Evolutionary conservation across 23 tunicate species (phyloP).

Genomic region (Corella eumyota): DNA sequence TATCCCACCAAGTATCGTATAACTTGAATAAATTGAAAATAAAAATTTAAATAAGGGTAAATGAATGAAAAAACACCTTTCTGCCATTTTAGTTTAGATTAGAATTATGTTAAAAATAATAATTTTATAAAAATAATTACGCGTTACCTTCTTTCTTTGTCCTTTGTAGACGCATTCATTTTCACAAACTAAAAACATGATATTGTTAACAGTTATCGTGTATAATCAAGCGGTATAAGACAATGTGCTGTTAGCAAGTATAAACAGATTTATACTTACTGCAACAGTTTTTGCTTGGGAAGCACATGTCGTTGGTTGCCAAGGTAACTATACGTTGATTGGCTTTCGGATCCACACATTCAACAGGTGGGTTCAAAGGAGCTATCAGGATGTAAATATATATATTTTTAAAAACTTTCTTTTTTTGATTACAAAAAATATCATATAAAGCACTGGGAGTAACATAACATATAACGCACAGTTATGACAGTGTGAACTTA

Average conservation of each 20-base stretch:
- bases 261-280: conserved; percentile 10
- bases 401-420: no score
- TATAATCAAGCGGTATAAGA: no score
- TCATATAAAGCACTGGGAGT: no score
- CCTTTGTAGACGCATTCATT: conserved; percentile 43
- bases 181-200: conserved; percentile 48
- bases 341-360: conserved; percentile 21
- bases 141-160: conserved; percentile 29
- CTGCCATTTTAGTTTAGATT: no score
- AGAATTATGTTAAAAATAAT: no score
- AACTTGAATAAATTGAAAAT: conserved; percentile 12
- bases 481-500: conserved; percentile 20
- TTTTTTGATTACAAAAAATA: no score
- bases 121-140: background rate
- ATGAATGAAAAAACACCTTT: no score
- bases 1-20: conserved; percentile 41
- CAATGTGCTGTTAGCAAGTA: no score
- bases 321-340: conserved; percentile 21
- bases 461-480: no score
- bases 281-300: conserved; percentile 47
- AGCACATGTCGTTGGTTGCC: conserved; percentile 38
- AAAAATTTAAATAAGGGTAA: no score
- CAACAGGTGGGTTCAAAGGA: conserved; percentile 12
- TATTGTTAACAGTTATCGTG: no score
- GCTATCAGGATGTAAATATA: conserved; percentile 2